Evolutionary conservation across 2,888 invertebrate species (phyloP).

Genomic region (Diadegma fenestrale): DNA sequence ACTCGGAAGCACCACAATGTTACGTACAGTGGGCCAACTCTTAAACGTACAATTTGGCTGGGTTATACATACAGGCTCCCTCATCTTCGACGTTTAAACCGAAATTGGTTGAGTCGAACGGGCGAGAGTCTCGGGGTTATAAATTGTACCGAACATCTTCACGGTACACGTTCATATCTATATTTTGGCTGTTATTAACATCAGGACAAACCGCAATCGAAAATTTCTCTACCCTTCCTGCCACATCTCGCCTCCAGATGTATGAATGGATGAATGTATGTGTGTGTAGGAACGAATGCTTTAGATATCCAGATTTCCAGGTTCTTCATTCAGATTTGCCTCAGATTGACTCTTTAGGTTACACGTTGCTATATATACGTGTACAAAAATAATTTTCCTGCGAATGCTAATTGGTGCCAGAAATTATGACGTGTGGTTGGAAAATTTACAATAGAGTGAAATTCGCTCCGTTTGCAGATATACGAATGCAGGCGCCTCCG

Average conservation of each 20-base stretch:
- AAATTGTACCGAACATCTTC: not conserved
- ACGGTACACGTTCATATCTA: constrained; percentile 3
- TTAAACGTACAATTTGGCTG: constrained; percentile 3
- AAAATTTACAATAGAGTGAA: not conserved
- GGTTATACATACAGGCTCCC: constrained; percentile 29
- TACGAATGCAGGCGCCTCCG: not conserved
- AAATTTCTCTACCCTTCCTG: constrained; percentile 22
- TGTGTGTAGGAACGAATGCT: constrained; percentile 2
- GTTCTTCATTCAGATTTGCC: not conserved
- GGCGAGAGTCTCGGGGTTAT: constrained; percentile 47
- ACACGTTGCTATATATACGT: not conserved
- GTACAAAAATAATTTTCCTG: constrained; percentile 11
- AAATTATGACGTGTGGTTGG: not conserved
- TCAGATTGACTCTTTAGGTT: constrained; percentile 14
- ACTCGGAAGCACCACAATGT: not conserved
- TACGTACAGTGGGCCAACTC: constrained; percentile 7
- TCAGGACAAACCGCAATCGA: constrained; percentile 26
- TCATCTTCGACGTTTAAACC: constrained; percentile 45
- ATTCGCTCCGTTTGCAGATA: not conserved
- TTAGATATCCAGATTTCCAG: constrained; percentile 36
- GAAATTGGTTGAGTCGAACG: constrained; percentile 51
- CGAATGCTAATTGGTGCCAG: constrained; percentile 3
- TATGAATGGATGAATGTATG: not conserved
- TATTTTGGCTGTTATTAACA: constrained; percentile 34
- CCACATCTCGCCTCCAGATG: not conserved